Evolutionary conservation across 2,113 vertebrate genomes (phyloP).

Genomic region (Hystrix brachyura): DNA sequence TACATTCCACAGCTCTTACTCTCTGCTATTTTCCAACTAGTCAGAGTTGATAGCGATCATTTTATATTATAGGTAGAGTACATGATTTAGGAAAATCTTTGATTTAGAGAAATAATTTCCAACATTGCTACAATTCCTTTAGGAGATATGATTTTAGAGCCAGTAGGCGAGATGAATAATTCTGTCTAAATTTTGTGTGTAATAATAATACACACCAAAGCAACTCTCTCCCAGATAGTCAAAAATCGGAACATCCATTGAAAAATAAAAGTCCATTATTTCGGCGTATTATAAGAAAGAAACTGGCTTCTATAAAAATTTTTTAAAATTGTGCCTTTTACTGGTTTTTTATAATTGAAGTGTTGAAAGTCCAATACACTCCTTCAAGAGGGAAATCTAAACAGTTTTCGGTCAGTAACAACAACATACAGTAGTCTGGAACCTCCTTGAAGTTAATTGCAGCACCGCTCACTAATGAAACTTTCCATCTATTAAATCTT

Average conservation of each 20-base stretch:
- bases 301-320: conserved; percentile 2
- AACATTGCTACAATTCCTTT: background rate
- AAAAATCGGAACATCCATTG: background rate
- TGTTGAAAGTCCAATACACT: conserved; percentile 85
- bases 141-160: conserved; percentile 23
- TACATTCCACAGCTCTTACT: background rate
- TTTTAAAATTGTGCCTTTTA: conserved; percentile 69
- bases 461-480: conserved; percentile 91
- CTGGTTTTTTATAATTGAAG: conserved; percentile 81
- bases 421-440: conserved; percentile 88
- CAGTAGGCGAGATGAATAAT: conserved; percentile 22
- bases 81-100: conserved; percentile 37
- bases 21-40: background rate
- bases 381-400: conserved; percentile 87
- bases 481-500: conserved; percentile 92
- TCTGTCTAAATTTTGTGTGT: conserved; percentile 46
- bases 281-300: conserved; percentile 74
- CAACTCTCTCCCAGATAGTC: conserved; percentile 59
- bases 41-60: conserved; percentile 22
- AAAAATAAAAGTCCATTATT: conserved; percentile 63
- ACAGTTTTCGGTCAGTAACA: conserved; percentile 86
- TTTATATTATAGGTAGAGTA: conserved; percentile 41
- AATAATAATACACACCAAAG: background rate
- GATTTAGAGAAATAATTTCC: conserved; percentile 45
- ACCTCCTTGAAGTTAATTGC: conserved; percentile 92